Evolutionary conservation across 2,113 vertebrate species (phyloP), one percentile per base, ranked within the genome.

Genomic region (Numida meleagris): DNA sequence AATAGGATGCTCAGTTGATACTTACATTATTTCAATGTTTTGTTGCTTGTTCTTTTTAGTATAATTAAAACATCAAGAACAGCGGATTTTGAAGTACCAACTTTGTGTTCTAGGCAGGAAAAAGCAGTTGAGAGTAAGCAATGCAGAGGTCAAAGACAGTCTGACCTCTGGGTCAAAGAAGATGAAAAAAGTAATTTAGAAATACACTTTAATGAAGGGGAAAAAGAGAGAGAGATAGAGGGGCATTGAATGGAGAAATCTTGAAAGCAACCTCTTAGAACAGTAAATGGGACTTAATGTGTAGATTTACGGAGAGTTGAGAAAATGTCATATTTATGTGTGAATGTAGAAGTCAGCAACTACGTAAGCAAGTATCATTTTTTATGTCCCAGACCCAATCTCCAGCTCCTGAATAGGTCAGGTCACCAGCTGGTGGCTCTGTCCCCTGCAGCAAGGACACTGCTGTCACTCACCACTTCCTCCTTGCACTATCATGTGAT

Each of bases 41-140:
- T 36, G 0, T 1, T 0, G n/a, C 55, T 92, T 57, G 12, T n/a
- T 62, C 34, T 36, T 36, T 36, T 24, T 36, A 57, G 31, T 33
- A 57, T 38, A 27, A 62, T 40, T 40, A 57, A 42, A 89, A 27
- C 2, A 0, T 62, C 36, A 70, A 62, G 38, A 77, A 92, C 65
- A 78, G 2, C 36, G 6, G 4, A 9, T 4, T 73, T 76, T 68
- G 27, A 87, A 91, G 46, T 55, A 79, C 38, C 4, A 66, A 40
- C 12, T 66, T 68, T 29, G 23, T 43, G 23, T 75, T 63, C 45
- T 45, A 43, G 51, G 12, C 25, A 72, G 14, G 21, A 20, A 73
- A 78, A 87, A 78, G 55, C 29, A 82, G 24, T 27, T 58, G 36
- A 57, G 40, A 70, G 40, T 40, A 10, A 86, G 77, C 87, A 89